Conservation (phyloP, 92 coral and sea anemone species). For the Actinernus sp. region DNA sequence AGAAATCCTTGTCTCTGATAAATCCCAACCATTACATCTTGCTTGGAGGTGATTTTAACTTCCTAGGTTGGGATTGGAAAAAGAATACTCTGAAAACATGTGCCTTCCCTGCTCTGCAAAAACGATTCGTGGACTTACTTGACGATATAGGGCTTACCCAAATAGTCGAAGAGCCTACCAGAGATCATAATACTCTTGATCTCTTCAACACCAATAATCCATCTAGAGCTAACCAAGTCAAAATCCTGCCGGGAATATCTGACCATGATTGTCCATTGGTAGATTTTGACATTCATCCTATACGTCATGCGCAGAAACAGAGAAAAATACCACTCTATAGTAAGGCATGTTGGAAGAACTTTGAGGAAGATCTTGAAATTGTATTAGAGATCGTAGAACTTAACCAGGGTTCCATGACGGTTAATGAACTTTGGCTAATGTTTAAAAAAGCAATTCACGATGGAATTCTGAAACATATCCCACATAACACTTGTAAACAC, state of each 20-base stretch:
- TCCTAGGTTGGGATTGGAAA: constrained; percentile 76
- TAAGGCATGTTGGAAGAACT: no score
- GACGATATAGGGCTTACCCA: constrained; percentile 53
- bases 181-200: constrained; percentile 55
- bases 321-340: constrained; percentile 64
- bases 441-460: no score
- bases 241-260: constrained; percentile 50
- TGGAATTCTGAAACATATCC: no score
- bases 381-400: no score
- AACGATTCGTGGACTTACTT: constrained; percentile 58
- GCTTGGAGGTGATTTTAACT: constrained; percentile 65
- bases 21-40: constrained; percentile 36
- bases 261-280: constrained; percentile 65
- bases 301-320: constrained; percentile 48
- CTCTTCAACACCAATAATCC: constrained; percentile 49
- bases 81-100: constrained; percentile 43
- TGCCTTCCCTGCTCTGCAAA: constrained; percentile 27
- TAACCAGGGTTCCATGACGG: no score
- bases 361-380: no score
- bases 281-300: constrained; percentile 29
- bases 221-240: constrained; percentile 16
- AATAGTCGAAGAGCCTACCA: constrained; percentile 65
- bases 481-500: no score
- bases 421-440: no score
- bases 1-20: constrained; percentile 39